A percentile compares a stretch with the other conserved stretches of the same genome.
phyloP scores from a whole-genome alignment of 2,888 invertebrate genomes.

The Caenorhabditis becei region DNA sequence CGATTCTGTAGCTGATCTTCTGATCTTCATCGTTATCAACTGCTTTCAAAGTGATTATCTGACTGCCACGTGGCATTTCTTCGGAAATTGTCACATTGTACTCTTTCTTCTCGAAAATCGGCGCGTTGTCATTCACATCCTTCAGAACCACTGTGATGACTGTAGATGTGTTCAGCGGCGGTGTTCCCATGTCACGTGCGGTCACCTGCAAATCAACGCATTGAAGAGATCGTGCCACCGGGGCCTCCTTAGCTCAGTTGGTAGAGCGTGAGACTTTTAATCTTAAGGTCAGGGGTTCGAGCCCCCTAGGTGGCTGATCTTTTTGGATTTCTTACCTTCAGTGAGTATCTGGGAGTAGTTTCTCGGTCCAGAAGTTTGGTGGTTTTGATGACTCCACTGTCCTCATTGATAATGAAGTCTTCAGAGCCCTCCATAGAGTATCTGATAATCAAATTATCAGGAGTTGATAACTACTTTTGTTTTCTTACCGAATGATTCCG shows the following conservation, averaged over 20 bases:
- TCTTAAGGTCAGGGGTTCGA: slow-evolving; percentile 74
- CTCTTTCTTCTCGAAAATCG: slow-evolving; percentile 87
- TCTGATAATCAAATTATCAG: slow-evolving; percentile 15
- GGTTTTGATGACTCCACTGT: slow-evolving; percentile 93
- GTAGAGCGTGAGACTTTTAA: slow-evolving; percentile 77
- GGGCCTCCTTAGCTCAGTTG: slow-evolving; percentile 64
- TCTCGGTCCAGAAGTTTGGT: slow-evolving; percentile 94
- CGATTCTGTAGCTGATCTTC: slow-evolving; percentile 78
- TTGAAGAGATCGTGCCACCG: background rate
- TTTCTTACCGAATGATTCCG: slow-evolving; percentile 64
- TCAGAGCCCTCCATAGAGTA: slow-evolving; percentile 76
- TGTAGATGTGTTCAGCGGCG: slow-evolving; percentile 83
- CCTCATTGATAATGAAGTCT: slow-evolving; percentile 92
- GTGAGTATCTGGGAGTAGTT: slow-evolving; percentile 89
- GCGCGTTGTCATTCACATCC: slow-evolving; percentile 92
- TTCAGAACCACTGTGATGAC: slow-evolving; percentile 73
- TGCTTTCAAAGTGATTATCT: slow-evolving; percentile 75
- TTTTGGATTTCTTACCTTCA: slow-evolving; percentile 86
- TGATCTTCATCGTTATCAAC: slow-evolving; percentile 74
- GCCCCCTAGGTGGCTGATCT: slow-evolving; percentile 60
- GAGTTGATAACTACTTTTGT: too few species aligned
- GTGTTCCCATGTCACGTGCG: slow-evolving; percentile 92
- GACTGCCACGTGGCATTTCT: slow-evolving; percentile 85
- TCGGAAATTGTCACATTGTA: slow-evolving; percentile 90
- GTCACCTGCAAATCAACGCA: slow-evolving; percentile 81